phyloP scores from a whole-genome alignment of 2,888 invertebrate species.

The Entomobrya proxima region DNA sequence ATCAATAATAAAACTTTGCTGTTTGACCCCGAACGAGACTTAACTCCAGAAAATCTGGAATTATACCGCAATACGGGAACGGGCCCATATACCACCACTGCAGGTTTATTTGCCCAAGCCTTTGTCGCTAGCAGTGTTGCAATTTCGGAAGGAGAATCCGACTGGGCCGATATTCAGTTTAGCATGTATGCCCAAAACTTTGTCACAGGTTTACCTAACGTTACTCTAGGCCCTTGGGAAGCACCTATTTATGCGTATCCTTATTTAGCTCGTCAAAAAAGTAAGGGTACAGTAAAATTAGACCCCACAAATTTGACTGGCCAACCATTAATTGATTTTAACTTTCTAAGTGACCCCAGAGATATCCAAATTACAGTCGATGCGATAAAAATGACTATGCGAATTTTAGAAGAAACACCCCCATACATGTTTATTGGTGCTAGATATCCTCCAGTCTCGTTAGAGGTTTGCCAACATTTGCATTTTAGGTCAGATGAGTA shows the following conservation, averaged over 20 bases:
- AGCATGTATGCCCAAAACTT: slow-evolving; percentile 52
- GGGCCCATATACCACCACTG: slow-evolving; percentile 54
- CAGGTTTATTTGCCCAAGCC: slow-evolving; percentile 53
- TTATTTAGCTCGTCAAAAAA: slow-evolving; percentile 58
- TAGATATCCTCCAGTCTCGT: neutral
- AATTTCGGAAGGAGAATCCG: slow-evolving; percentile 30
- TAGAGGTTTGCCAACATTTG: slow-evolving; percentile 20
- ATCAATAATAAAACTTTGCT: slow-evolving; percentile 52
- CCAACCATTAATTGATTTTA: slow-evolving; percentile 60
- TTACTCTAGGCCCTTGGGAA: slow-evolving; percentile 32
- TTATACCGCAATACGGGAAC: neutral
- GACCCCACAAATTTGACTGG: slow-evolving; percentile 29
- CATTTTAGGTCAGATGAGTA: slow-evolving; percentile 40
- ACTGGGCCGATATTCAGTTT: slow-evolving; percentile 70
- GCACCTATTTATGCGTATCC: slow-evolving; percentile 48
- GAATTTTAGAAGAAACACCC: slow-evolving; percentile 45
- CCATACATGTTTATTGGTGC: slow-evolving; percentile 40
- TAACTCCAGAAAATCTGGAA: slow-evolving; percentile 52
- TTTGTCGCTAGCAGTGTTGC: slow-evolving; percentile 57
- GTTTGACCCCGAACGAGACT: slow-evolving; percentile 49
- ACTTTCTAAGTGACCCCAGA: slow-evolving; percentile 55
- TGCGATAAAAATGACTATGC: slow-evolving; percentile 34
- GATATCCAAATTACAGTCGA: slow-evolving; percentile 61
- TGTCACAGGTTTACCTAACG: slow-evolving; percentile 18
- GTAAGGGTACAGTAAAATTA: slow-evolving; percentile 56